Evolutionary conservation across 2,888 invertebrate species (phyloP), one percentile per base, ranked within the genome.

Genomic region (Tanypteryx hageni): DNA sequence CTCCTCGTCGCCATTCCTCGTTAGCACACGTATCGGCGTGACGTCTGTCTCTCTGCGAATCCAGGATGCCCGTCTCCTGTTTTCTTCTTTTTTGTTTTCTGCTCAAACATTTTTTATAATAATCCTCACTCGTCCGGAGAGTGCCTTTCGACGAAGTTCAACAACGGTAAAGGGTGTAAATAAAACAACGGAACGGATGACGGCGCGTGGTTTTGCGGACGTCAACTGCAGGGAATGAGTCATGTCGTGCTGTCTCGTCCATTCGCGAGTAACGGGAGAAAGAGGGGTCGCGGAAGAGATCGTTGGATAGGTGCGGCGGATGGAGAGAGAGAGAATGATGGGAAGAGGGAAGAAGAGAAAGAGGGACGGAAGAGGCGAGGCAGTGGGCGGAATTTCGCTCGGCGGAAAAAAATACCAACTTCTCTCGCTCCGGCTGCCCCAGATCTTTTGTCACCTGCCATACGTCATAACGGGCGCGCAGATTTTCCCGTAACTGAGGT

Each of bases 211-310:
- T 76, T 27, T 76, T 27, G 76, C 76, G 76, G 76, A 76, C 76
- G 76, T 76, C 76, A 76, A 76, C 76, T 76, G 76, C 76, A 76
- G 76, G 22, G 76, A 22, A 76, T 22, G 76, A 76, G 76, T 76
- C 76, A 76, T 76, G 76, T 76, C 76, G 76, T 11, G 27, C 18
- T 14, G 22, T 76, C 76, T 76, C 44, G 22, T 76, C 76, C 76
- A 76, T 22, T 76, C 27, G 76, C 13, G 76, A 22, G 27, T 44
- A 44, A 68, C n/a, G 18, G 18, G 68, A 18, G 68, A 68, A 68
- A 22, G 8, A 22, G 27, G 76, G 27, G 76, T 27, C 13, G 22
- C 27, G 76, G 27, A 76, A 76, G 76, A 68, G 68, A 76, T 22
- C 13, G 22, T 27, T 22, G 27, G 76, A 27, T 76, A 76, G 76